Conservation (phyloP, 2,888 invertebrate species). For the Aphidius colemani region DNA sequence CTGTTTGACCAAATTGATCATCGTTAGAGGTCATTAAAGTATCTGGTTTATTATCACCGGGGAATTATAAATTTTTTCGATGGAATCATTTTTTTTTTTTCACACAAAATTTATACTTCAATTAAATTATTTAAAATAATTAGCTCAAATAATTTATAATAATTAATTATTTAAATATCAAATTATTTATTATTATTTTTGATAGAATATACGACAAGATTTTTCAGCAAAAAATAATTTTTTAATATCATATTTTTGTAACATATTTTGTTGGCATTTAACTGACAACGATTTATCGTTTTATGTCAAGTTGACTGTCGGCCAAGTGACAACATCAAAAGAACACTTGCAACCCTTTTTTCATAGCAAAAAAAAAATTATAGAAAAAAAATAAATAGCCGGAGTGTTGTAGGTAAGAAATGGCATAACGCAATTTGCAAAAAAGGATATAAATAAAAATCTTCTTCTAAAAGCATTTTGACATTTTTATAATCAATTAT, state of each 20-base stretch:
- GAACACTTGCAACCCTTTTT: conserved; percentile 22
- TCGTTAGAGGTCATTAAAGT: conserved; percentile 59
- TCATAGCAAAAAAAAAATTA: neutral
- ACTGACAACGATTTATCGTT: conserved; percentile 48
- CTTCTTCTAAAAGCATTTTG: neutral
- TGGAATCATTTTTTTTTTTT: neutral
- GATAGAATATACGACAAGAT: too few species aligned
- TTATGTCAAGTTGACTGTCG: conserved; percentile 29
- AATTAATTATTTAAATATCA: too few species aligned
- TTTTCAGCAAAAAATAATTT: too few species aligned
- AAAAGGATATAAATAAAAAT: conserved; percentile 8
- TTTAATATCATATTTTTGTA: conserved; percentile 47
- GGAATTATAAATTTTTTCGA: too few species aligned
- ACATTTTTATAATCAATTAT: conserved; percentile 7
- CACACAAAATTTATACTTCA: neutral
- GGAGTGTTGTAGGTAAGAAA: neutral
- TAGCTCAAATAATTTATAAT: too few species aligned
- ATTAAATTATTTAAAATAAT: too few species aligned
- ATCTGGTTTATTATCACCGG: conserved; percentile 46
- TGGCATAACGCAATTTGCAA: neutral
- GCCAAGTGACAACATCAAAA: conserved; percentile 44
- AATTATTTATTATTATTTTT: too few species aligned
- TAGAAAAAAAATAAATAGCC: neutral
- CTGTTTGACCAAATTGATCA: conserved; percentile 48
- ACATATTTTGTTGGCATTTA: conserved; percentile 38